Evolutionary conservation across 2,888 invertebrate species (phyloP).

Genomic region (Dryadula phaetusa): DNA sequence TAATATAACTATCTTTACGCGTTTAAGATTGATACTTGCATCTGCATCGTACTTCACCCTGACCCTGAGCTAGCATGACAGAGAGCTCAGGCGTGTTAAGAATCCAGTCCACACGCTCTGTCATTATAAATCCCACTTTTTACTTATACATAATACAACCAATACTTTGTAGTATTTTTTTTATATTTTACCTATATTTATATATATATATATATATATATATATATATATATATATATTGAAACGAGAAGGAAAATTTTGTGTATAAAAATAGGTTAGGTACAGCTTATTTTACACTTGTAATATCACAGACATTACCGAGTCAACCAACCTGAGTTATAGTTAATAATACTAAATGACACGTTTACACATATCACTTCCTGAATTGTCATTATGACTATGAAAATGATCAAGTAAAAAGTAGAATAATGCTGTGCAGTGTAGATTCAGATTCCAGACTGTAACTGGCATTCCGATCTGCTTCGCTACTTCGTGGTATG

Average conservation of each 20-base stretch:
- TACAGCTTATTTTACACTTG: no score
- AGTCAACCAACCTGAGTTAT: no score
- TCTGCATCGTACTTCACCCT: slow-evolving; percentile 32
- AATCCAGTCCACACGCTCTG: slow-evolving; percentile 43
- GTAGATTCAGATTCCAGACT: slow-evolving; percentile 29
- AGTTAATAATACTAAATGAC: neutral
- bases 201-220: no score
- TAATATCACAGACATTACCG: no score
- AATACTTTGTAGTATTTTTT: neutral
- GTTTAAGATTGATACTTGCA: slow-evolving; percentile 31
- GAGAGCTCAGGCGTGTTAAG: slow-evolving; percentile 39
- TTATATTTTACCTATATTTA: no score
- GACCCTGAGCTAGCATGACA: slow-evolving; percentile 44
- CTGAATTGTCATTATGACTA: slow-evolving; percentile 3
- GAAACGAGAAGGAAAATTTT: no score
- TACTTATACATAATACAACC: slow-evolving; percentile 19
- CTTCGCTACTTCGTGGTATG: slow-evolving; percentile 41
- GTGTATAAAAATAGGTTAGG: no score
- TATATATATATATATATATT: no score
- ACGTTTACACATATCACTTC: neutral
- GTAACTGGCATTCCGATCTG: slow-evolving; percentile 40
- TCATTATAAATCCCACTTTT: slow-evolving; percentile 32
- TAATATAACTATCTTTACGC: slow-evolving; percentile 9
- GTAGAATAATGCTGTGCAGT: neutral
- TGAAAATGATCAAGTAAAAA: neutral